Percentiles rank a stretch among this genome's conserved stretches.
Evolutionary conservation across 2,888 invertebrate genomes (phyloP).

Genomic region (Rotaria magnacalcarata): DNA sequence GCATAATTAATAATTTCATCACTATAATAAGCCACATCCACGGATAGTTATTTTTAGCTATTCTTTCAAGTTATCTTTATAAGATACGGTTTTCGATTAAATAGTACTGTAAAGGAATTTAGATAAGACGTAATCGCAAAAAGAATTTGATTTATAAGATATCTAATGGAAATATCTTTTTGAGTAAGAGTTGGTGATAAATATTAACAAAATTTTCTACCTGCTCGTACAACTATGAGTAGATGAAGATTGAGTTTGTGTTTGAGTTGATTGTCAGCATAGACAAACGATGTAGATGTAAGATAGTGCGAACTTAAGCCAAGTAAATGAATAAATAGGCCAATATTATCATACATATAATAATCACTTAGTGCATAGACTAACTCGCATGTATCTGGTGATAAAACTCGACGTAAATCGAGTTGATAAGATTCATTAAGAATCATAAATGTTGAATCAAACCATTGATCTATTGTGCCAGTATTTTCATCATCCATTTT

Average conservation of each 20-base stretch:
- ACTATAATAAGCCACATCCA: background rate
- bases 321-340: background rate
- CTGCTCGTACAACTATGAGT: background rate
- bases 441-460: constrained; percentile 5
- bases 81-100: no score
- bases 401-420: constrained; percentile 6
- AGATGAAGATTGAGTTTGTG: constrained; percentile 5
- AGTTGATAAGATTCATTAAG: constrained; percentile 19
- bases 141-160: no score
- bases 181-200: background rate
- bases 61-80: background rate
- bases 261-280: constrained; percentile 12
- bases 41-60: background rate
- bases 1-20: background rate
- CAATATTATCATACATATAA: constrained; percentile 16
- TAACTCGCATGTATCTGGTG: background rate
- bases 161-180: no score
- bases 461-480: background rate
- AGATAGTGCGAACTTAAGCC: background rate
- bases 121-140: no score
- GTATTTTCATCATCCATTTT: background rate
- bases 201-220: background rate
- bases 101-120: no score
- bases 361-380: constrained; percentile 4
- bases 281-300: background rate